Evolutionary conservation across 2,113 vertebrate species (phyloP), one percentile per base, ranked within the genome.

Genomic region (Xiphophorus hellerii): DNA sequence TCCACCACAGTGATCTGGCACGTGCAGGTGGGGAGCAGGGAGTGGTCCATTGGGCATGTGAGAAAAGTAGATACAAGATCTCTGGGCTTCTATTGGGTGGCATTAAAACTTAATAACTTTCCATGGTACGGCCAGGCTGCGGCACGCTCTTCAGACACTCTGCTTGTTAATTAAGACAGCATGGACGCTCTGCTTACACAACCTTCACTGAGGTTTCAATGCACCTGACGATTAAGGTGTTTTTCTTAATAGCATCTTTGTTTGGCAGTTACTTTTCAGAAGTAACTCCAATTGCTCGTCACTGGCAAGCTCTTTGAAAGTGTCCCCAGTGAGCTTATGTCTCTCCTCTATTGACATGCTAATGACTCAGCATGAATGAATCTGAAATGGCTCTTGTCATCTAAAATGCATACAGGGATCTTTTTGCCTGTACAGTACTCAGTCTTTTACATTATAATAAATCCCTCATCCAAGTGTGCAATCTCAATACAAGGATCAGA

Each of bases 181-280:
- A 82, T 9, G 69, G 83, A 80, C 80, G 84, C 85, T 76, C 66
- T 20, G 63, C 62, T 67, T 82, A 76, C 63, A 17, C 2, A 44
- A 78, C 69, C 66, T 81, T 86, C 82, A 81, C 66, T 69, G 68
- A 82, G 28, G 72, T 63, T 74, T 74, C 64, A 62, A n/a, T 76
- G 68, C 71, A 84, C 64, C 62, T 79, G 79, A 90, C 85, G 78
- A 89, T 90, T 92, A 85, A 90, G 90, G 83, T 82, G 25, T 91
- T 28, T 90, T 71, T 84, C 7, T 25, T 58, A 48, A 81, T 72
- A 79, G 77, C 62, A 77, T 75, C 78, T 89, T 88, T 28, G 83
- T 86, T 89, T 82, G 62, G 69, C 71, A 89, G 84, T 79, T 83
- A 84, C 84, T 87, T 90, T 73, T 83, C 27, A 48, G 10, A 66